Evolutionary conservation across 2,888 invertebrate genomes (phyloP), one percentile per base, ranked within the genome.

Genomic region (Hypomecis punctinalis): DNA sequence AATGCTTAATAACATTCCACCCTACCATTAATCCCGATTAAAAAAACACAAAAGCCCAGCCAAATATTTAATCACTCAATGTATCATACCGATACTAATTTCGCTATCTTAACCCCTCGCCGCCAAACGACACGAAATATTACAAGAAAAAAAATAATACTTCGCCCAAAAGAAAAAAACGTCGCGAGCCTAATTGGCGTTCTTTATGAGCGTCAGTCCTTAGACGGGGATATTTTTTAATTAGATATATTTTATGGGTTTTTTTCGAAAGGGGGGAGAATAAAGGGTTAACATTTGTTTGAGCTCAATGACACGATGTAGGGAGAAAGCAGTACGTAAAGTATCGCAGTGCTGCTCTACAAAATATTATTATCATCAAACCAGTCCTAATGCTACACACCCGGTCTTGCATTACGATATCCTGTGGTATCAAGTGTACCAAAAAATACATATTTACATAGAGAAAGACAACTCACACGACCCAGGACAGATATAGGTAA

Each of bases 211-310:
- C 91, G 93, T 91, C 92, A 91, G 92, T 86, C 91, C 91, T 89
- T 87, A 89, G 86, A 88, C 86, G 87, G 86, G 93, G 90, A 93
- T 93, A 93, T 93, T 93, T 93, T 93, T 93, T 93, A 93, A 93
- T 93, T 93, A 93, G 93, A 93, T 93, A 93, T 93, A 93, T 93
- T 93, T 93, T 93, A 93, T 93, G 93, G 86, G 86, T 80, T 89
- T 93, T 92, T 92, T 93, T 91, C 88, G 83, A 90, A 92, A 86
- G 91, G 90, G 90, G 88, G 81, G 81, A 82, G 84, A 87, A 87
- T 89, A 90, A 91, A 91, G 91, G 93, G 92, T 93, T 92, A 91
- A 89, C 91, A 92, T 92, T 92, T 92, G 92, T 92, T 92, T 89
- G 85, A 85, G 88, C 84, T 73, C 78, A 79, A 83, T 83, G 83